Percentiles rank a stretch among this genome's conserved stretches.
Evolutionary conservation across 1,140 invertebrate genomes (phyloP).

Genomic region (Pseudomyrmex sp.): DNA sequence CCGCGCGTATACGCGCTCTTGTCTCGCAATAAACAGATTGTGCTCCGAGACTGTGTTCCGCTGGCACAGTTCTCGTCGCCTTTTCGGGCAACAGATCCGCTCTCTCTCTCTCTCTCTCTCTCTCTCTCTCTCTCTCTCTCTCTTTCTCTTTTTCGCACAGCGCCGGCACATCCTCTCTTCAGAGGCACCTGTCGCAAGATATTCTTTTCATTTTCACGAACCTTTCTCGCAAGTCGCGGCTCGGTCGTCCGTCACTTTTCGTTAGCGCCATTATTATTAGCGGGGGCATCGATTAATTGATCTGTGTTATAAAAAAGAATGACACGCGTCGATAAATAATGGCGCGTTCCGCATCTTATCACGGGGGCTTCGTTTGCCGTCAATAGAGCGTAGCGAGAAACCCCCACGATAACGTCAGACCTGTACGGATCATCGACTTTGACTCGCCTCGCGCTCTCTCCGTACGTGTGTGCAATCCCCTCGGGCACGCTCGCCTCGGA

Average conservation of each 20-base stretch:
- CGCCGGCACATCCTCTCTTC: neutral
- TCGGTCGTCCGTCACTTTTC: constrained; percentile 58
- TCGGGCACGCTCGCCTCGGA: constrained; percentile 6
- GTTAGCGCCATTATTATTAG: constrained; percentile 62
- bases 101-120: too few species aligned
- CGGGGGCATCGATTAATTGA: constrained; percentile 71
- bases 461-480: neutral
- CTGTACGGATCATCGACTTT: constrained; percentile 62
- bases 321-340: constrained; percentile 59
- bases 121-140: too few species aligned
- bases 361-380: constrained; percentile 33
- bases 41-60: constrained; percentile 6
- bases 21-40: constrained; percentile 37
- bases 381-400: constrained; percentile 48
- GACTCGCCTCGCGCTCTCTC: constrained; percentile 9
- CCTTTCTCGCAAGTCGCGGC: constrained; percentile 21
- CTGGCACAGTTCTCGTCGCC: constrained; percentile 50
- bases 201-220: neutral
- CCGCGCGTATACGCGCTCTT: neutral
- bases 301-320: constrained; percentile 69
- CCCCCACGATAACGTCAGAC: constrained; percentile 9
- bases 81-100: constrained; percentile 55
- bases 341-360: constrained; percentile 8
- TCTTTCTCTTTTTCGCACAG: too few species aligned
- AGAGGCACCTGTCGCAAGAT: neutral